Evolutionary conservation across 1,140 invertebrate genomes (phyloP).

Genomic region (Cepaea nemoralis): DNA sequence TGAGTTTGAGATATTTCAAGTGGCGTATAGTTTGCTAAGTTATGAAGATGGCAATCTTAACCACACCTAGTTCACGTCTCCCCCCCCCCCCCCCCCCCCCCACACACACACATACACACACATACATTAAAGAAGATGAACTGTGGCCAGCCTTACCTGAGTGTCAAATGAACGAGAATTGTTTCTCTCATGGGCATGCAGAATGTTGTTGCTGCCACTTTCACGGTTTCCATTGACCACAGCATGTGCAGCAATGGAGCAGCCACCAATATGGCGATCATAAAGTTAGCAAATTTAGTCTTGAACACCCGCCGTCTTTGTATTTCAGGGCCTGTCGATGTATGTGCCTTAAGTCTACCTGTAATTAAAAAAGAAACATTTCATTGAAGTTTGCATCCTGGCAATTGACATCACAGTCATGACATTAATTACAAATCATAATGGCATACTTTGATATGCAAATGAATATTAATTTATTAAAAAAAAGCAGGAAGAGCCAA

Average conservation of each 20-base stretch:
- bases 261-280: slow-evolving; percentile 15
- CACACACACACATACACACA: too few species aligned
- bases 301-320: slow-evolving; percentile 17
- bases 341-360: slow-evolving; percentile 6
- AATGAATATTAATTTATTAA: too few species aligned
- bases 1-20: too few species aligned
- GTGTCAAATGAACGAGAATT: background rate
- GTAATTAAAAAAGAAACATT: background rate
- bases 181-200: slow-evolving; percentile 24
- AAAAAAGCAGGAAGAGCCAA: too few species aligned
- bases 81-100: too few species aligned
- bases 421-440: background rate
- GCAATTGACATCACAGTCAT: too few species aligned
- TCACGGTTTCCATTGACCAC: slow-evolving; percentile 27
- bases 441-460: background rate
- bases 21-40: too few species aligned
- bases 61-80: too few species aligned
- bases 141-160: slow-evolving; percentile 27
- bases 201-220: background rate
- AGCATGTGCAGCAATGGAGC: slow-evolving; percentile 25
- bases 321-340: background rate
- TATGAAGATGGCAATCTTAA: too few species aligned
- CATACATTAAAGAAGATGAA: too few species aligned
- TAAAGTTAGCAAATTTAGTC: slow-evolving; percentile 25
- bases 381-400: too few species aligned